Base-by-base conservation (phyloP, 2,888 invertebrate genomes). In the Rhabditoides inermis region DNA sequence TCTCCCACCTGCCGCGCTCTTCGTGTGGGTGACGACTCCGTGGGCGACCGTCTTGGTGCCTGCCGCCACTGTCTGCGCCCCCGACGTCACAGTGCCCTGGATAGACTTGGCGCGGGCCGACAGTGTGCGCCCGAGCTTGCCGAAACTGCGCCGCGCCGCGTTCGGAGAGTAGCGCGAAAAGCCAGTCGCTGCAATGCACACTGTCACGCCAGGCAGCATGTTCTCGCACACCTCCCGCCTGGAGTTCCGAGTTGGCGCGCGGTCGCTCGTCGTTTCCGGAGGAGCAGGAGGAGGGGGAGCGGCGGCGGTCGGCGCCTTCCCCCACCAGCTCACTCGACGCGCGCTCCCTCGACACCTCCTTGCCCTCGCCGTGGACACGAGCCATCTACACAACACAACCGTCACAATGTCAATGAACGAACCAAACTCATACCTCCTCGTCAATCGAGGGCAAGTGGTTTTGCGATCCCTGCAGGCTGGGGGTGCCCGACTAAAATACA, bases 21-120 rank as follows among this genome's bases (percentile, higher is more conserved):
- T 73, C 25, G 76, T 75, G 52, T 76, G 76, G 4, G 73, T 69
- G 27, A 75, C 71, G 18, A 75, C 71, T 40, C 72, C 74, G 47
- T 70, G 71, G 20, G 75, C 75, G 20, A 76, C 69, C 18, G 64
- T 62, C 49, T 72, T 72, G 1, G 75, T 73, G 15, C 75, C 73
- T 32, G 50, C 56, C 25, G 71, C 73, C 22, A 75, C 72, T 15
- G 63, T 65, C 49, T 72, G 64, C 3, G 72, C 70, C 7, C 73
- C 72, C n/a, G 69, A 68, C 12, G 66, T 57, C 5, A 76, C 71
- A n/a, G 69, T 56, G 22, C 67, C 70, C 44, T 65, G 70, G 32
- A 76, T 61, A 22, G 63, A 65, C 36, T 61, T 67, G 5, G 76
- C 75, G 23, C 71, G 57, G 2, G 71, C 68, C 70, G 68, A 70